These are phyloP conservation scores for Acanthurus leucopareius DNA, from an alignment of 2,797 vertebrate genomes.

Conservation along the genomic window DNA sequence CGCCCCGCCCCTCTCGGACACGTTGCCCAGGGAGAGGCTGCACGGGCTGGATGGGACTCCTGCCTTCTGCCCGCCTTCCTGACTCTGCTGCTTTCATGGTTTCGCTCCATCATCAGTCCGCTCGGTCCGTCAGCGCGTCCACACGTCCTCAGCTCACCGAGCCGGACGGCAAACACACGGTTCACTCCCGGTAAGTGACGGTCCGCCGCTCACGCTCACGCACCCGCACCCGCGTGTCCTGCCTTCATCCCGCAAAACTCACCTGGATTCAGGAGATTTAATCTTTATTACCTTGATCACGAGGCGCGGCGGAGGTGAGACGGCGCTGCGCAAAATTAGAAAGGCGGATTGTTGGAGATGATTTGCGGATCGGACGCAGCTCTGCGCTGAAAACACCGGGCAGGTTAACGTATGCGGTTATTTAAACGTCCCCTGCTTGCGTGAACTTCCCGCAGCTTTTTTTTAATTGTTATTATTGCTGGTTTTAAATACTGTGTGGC, in stretches of 20 bases:
- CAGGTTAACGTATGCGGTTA: not conserved
- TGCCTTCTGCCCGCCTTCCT: constrained; percentile 6
- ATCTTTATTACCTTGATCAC: not conserved
- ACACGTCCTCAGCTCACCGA: constrained; percentile 26
- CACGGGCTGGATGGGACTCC: constrained; percentile 62
- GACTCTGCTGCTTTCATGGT: constrained; percentile 25
- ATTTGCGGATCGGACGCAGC: not conserved
- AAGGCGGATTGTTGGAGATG: not conserved
- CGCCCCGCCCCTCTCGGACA: constrained; percentile 73
- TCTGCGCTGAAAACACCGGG: not conserved
- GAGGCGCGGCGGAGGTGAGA: not conserved
- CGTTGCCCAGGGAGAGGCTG: constrained; percentile 78
- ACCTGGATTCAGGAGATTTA: constrained; percentile 6
- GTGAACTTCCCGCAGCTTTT: not conserved
- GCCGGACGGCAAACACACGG: constrained; percentile 31
- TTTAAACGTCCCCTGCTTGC: not conserved
- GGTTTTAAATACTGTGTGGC: not conserved
- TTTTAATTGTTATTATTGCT: too few relatives aligned
- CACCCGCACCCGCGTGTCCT: too few relatives aligned
- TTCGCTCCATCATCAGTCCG: constrained; percentile 51
- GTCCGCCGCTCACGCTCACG: not conserved
- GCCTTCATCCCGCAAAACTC: not conserved
- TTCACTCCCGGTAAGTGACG: constrained; percentile 42
- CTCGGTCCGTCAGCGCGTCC: constrained; percentile 32
- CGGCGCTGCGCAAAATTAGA: not conserved